These are phyloP conservation scores for Zoanthus sansibaricus DNA, from an alignment of 92 coral and sea anemone genomes.

Conservation along the genomic window DNA sequence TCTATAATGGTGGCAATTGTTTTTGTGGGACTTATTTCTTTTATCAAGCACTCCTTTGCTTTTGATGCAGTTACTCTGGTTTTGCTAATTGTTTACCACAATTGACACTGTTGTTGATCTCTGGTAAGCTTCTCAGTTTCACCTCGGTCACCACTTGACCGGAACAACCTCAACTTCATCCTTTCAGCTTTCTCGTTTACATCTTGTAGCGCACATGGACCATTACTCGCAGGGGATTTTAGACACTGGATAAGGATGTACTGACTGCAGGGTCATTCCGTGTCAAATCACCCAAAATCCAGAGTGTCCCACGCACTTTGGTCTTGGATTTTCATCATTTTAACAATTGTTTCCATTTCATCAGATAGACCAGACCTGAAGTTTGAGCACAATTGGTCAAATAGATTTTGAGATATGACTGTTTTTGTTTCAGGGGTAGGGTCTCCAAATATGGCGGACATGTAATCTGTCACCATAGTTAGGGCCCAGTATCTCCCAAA, in stretches of 20 bases:
- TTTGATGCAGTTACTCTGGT: constrained; percentile 45
- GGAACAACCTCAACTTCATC: constrained; percentile 35
- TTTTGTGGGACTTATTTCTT: not conserved
- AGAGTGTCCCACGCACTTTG: no score
- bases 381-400: no score
- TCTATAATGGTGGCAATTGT: no score
- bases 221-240: not conserved
- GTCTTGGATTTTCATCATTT: no score
- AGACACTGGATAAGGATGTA: not conserved
- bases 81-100: constrained; percentile 34
- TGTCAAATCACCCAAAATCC: no score
- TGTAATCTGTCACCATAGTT: no score
- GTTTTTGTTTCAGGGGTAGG: no score
- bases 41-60: constrained; percentile 39
- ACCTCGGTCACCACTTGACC: constrained; percentile 13
- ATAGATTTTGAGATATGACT: no score
- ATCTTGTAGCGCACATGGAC: not conserved
- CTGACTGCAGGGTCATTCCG: not conserved
- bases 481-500: no score
- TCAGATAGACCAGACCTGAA: no score
- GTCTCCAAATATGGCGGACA: no score
- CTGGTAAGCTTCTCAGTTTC: constrained; percentile 29
- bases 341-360: no score
- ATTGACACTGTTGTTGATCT: constrained; percentile 36
- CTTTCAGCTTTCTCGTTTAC: constrained; percentile 19